Evolutionary conservation across 2,888 invertebrate species (phyloP).

Genomic region (Lasioglossum malachurum): DNA sequence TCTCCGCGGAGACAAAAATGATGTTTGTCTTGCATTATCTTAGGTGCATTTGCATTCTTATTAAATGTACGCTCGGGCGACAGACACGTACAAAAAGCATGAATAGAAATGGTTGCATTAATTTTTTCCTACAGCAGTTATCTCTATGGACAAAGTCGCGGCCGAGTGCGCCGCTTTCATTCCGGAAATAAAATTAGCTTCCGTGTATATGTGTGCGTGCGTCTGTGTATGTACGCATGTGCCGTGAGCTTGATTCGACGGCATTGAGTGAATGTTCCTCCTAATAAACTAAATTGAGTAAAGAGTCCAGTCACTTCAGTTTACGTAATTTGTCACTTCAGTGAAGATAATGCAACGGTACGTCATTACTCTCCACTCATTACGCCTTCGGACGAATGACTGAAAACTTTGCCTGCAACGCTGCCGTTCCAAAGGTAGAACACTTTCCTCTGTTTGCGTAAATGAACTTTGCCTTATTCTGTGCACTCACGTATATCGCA

Average conservation of each 20-base stretch:
- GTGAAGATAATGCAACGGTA: neutral
- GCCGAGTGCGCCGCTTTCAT: slow-evolving; percentile 9
- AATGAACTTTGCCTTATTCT: neutral
- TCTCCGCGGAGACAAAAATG: slow-evolving; percentile 13
- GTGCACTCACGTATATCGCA: neutral
- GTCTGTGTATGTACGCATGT: neutral
- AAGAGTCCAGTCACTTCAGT: neutral
- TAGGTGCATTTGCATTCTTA: slow-evolving; percentile 59
- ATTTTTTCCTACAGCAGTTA: slow-evolving; percentile 46
- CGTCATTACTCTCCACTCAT: neutral
- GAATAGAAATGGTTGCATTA: slow-evolving; percentile 57
- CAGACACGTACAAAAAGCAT: slow-evolving; percentile 36
- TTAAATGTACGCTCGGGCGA: slow-evolving; percentile 47
- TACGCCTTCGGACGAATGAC: neutral
- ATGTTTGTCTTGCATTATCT: slow-evolving; percentile 51
- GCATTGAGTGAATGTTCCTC: neutral
- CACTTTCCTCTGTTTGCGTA: neutral
- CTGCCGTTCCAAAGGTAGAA: neutral
- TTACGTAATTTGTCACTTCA: neutral
- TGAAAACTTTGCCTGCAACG: neutral
- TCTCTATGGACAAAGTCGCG: slow-evolving; percentile 22
- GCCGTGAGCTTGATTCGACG: neutral
- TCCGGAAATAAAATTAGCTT: neutral
- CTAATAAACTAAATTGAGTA: neutral
- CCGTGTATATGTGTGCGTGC: neutral